These are phyloP conservation scores for Gambelia wislizenii DNA, from an alignment of 2,797 vertebrate genomes.

Conservation along the genomic window DNA sequence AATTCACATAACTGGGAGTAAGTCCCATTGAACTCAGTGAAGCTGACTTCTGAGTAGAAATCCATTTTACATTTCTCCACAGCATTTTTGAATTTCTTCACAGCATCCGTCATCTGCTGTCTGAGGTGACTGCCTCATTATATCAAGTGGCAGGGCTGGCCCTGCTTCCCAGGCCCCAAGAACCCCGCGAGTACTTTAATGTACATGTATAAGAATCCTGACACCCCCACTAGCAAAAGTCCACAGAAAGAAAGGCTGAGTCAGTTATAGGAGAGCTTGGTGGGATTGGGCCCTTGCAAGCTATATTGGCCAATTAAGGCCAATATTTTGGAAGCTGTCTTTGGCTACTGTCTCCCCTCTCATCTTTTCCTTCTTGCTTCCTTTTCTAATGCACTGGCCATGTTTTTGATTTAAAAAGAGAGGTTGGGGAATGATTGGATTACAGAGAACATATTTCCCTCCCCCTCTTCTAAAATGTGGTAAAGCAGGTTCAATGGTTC, in stretches of 20 bases:
- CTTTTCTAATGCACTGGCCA: constrained; percentile 24
- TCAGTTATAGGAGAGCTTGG: constrained; percentile 27
- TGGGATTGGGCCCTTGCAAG: constrained; percentile 27
- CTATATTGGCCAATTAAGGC: constrained; percentile 42
- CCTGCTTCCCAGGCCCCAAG: background rate
- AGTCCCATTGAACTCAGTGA: too few species aligned
- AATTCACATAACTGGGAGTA: too few species aligned
- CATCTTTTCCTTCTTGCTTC: constrained; percentile 33
- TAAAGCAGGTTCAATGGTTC: constrained; percentile 58
- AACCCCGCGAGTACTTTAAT: background rate
- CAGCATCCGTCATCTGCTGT: background rate
- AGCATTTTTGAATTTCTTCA: background rate
- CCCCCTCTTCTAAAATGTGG: constrained; percentile 44
- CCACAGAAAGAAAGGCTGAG: background rate
- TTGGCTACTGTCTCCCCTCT: constrained; percentile 51
- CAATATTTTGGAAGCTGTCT: constrained; percentile 40
- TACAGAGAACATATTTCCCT: constrained; percentile 58
- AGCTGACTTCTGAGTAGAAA: too few species aligned
- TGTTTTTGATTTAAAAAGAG: constrained; percentile 67
- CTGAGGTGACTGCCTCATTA: background rate
- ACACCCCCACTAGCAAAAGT: background rate
- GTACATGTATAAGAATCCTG: background rate
- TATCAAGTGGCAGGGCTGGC: background rate
- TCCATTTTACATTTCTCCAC: background rate
- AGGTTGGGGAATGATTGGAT: constrained; percentile 55